These are phyloP conservation scores for Heteropelma amictum DNA, from an alignment of 2,888 invertebrate genomes.

Conservation along the genomic window DNA sequence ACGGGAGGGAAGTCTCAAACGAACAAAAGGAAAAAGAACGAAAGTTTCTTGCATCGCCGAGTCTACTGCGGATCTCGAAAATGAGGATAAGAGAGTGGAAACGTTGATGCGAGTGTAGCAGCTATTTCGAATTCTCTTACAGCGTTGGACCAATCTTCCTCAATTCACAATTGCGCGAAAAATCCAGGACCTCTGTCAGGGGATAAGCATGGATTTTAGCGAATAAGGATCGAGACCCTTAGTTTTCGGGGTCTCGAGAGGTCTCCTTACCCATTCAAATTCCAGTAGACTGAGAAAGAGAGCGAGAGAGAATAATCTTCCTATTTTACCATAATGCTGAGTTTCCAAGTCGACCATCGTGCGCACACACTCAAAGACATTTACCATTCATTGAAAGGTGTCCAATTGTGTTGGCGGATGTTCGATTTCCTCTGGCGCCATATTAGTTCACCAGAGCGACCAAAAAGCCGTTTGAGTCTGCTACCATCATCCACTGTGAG, in stretches of 20 bases:
- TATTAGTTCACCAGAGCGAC: conserved; percentile 19
- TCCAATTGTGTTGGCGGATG: neutral
- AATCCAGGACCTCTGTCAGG: neutral
- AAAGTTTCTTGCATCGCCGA: too few species aligned
- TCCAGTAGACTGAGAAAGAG: neutral
- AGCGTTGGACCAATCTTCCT: neutral
- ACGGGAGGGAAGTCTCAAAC: too few species aligned
- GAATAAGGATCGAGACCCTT: conserved; percentile 27
- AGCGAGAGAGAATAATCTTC: neutral
- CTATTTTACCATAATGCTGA: conserved; percentile 21
- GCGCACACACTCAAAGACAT: neutral
- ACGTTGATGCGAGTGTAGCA: neutral
- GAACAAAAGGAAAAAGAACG: too few species aligned
- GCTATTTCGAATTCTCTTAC: conserved; percentile 5
- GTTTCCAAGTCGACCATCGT: neutral
- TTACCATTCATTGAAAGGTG: conserved; percentile 11
- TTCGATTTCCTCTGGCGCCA: conserved; percentile 34
- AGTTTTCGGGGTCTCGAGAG: neutral
- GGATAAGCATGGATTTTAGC: conserved; percentile 1
- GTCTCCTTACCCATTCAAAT: conserved; percentile 17
- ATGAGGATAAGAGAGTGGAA: conserved; percentile 13
- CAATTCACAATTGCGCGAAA: conserved; percentile 9
- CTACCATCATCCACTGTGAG: conserved; percentile 49
- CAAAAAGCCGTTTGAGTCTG: conserved; percentile 40
- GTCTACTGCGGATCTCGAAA: neutral